Conservation (phyloP, 2,797 vertebrate species). For the Petrocephalus sullivani region DNA sequence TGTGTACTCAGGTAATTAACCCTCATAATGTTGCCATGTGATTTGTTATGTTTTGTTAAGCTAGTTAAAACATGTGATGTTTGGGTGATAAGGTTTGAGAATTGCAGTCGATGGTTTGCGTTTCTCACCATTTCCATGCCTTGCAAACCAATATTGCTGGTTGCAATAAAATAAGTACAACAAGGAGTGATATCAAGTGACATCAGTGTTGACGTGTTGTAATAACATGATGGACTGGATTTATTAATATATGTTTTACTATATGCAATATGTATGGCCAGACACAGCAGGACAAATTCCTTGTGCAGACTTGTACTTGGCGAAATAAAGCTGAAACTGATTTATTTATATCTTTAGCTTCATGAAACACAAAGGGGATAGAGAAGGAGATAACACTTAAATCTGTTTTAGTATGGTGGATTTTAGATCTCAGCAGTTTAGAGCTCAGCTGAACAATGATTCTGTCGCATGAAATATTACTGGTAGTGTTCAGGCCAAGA, state of each 20-base stretch:
- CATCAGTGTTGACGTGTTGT: background rate
- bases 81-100: background rate
- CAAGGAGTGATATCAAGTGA: background rate
- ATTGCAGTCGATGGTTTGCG: background rate
- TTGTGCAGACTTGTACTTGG: background rate
- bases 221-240: background rate
- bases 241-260: background rate
- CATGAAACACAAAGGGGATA: background rate
- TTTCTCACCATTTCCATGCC: background rate
- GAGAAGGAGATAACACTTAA: background rate
- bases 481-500: conserved; percentile 1
- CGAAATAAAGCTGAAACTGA: background rate
- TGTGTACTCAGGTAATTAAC: background rate
- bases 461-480: background rate
- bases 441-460: background rate
- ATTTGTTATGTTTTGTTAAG: background rate
- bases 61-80: background rate
- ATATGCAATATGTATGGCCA: background rate
- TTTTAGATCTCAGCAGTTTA: background rate
- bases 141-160: background rate
- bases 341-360: background rate
- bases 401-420: background rate
- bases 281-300: background rate
- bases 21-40: background rate
- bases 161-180: background rate